These are phyloP conservation scores for Lasioglossum lativentre DNA, from an alignment of 2,888 invertebrate species.

Conservation along the genomic window DNA sequence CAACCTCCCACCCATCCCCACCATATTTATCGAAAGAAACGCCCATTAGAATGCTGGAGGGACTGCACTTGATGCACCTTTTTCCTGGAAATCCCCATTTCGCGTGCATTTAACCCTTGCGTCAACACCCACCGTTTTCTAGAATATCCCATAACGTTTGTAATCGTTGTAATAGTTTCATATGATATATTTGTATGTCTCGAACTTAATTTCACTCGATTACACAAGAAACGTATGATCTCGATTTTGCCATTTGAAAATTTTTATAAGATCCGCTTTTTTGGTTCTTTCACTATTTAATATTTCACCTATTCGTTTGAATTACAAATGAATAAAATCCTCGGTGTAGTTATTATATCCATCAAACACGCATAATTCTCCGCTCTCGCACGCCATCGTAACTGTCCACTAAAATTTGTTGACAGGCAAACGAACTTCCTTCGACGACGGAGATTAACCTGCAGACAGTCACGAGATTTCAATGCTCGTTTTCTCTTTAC, in stretches of 20 bases:
- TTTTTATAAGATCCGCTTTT: too few species aligned
- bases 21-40: conserved; percentile 66
- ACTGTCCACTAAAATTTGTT: neutral
- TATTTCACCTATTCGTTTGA: neutral
- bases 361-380: neutral
- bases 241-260: too few species aligned
- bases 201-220: too few species aligned
- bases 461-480: neutral
- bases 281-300: too few species aligned
- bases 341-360: too few species aligned
- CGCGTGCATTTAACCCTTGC: neutral
- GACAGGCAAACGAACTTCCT: neutral
- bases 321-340: neutral
- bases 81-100: neutral
- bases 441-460: neutral
- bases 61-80: conserved; percentile 47
- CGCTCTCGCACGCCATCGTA: neutral
- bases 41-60: conserved; percentile 52
- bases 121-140: neutral
- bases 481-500: neutral
- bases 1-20: conserved; percentile 67
- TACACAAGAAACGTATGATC: too few species aligned
- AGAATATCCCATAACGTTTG: neutral
- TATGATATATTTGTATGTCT: too few species aligned
- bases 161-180: neutral